phyloP scores from a whole-genome alignment of 2,888 invertebrate genomes.

The Ophonus ardosiacus region DNA sequence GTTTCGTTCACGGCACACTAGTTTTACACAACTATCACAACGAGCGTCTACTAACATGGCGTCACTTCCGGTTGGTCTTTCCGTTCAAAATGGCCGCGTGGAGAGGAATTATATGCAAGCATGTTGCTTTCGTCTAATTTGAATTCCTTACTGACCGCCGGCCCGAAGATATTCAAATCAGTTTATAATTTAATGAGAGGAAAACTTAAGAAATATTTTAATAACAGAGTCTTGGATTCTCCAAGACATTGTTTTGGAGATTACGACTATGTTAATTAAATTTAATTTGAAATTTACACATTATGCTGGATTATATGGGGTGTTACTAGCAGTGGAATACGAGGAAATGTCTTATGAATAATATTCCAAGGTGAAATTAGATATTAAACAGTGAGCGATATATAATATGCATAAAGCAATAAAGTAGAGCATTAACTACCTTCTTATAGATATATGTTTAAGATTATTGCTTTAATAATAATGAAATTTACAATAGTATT shows the following conservation, averaged over 20 bases:
- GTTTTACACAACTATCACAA: conserved; percentile 30
- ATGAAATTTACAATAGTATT: background rate
- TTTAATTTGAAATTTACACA: conserved; percentile 60
- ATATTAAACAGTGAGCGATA: background rate
- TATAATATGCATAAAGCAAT: background rate
- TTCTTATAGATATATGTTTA: background rate
- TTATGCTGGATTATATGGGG: conserved; percentile 1
- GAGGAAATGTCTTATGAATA: background rate
- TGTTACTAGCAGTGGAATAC: background rate
- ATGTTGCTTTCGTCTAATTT: conserved; percentile 51
- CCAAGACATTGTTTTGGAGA: conserved; percentile 55
- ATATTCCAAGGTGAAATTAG: background rate
- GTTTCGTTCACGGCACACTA: conserved; percentile 47
- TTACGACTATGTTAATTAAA: conserved; percentile 57
- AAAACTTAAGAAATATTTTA: conserved; percentile 61
- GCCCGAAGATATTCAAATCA: conserved; percentile 57
- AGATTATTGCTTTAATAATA: background rate
- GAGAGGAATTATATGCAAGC: conserved; percentile 29
- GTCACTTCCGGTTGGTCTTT: conserved; percentile 50
- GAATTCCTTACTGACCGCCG: conserved; percentile 58
- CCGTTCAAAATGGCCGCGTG: conserved; percentile 56
- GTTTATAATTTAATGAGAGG: conserved; percentile 49
- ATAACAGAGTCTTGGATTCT: conserved; percentile 58
- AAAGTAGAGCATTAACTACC: background rate
- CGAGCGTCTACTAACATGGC: conserved; percentile 31